Percentiles rank a stretch among this genome's conserved stretches.
Conservation (phyloP, 2,888 invertebrate species). For the Drosophila pseudotalamancana region DNA sequence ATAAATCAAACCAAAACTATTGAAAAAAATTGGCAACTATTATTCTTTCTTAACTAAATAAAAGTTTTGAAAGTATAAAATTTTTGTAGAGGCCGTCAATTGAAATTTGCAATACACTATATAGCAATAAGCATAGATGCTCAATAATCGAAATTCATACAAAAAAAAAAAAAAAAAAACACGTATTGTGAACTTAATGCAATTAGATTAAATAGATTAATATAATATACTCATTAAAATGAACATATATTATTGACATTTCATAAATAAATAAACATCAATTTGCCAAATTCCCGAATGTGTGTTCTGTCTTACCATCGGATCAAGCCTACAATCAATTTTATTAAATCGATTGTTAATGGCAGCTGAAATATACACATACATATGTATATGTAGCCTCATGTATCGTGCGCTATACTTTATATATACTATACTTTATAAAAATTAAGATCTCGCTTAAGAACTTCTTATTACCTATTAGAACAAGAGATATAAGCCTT, state of each 20-base stretch:
- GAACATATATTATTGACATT: slow-evolving; percentile 61
- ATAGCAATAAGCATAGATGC: slow-evolving; percentile 35
- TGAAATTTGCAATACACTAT: slow-evolving; percentile 31
- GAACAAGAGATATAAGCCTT: too few species aligned
- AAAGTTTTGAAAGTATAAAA: not conserved
- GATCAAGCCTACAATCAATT: too few species aligned
- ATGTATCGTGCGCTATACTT: too few species aligned
- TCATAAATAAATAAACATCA: slow-evolving; percentile 71
- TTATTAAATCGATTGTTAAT: too few species aligned
- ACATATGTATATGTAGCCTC: too few species aligned
- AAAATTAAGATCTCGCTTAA: too few species aligned
- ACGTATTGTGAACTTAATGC: slow-evolving; percentile 16
- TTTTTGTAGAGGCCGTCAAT: not conserved
- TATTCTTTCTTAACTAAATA: not conserved
- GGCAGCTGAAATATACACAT: too few species aligned
- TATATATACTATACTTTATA: too few species aligned
- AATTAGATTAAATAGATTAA: slow-evolving; percentile 11
- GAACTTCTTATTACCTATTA: too few species aligned
- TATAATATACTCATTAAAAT: slow-evolving; percentile 16
- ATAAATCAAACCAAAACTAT: slow-evolving; percentile 20
- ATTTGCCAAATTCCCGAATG: slow-evolving; percentile 34
- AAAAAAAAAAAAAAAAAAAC: not conserved
- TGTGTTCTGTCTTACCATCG: not conserved
- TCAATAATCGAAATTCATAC: slow-evolving; percentile 37
- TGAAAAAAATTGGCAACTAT: slow-evolving; percentile 17